Evolutionary conservation across 2,888 invertebrate genomes (phyloP).

Genomic region (Sialis fuliginosa): DNA sequence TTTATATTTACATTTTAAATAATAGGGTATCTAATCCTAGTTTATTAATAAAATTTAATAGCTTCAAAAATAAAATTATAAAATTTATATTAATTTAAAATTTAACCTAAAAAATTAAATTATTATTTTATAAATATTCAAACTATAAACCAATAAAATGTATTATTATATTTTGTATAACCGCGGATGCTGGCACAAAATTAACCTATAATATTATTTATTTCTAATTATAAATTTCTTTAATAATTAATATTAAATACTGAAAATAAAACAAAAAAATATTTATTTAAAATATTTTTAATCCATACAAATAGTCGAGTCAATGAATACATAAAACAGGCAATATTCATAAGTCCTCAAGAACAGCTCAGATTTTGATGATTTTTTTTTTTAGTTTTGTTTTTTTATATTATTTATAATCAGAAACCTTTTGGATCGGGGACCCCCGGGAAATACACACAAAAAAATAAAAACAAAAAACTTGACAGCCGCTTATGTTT

Average conservation of each 20-base stretch:
- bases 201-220: slow-evolving; percentile 37
- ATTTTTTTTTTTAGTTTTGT: no score
- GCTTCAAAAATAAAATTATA: slow-evolving; percentile 26
- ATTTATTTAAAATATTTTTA: slow-evolving; percentile 27
- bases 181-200: slow-evolving; percentile 55
- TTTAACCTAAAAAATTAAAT: slow-evolving; percentile 36
- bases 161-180: slow-evolving; percentile 40
- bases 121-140: slow-evolving; percentile 20
- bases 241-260: slow-evolving; percentile 37
- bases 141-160: slow-evolving; percentile 31
- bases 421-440: no score
- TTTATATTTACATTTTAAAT: slow-evolving; percentile 28
- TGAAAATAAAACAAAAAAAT: slow-evolving; percentile 20
- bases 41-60: slow-evolving; percentile 28
- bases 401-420: no score
- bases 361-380: no score
- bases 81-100: slow-evolving; percentile 30
- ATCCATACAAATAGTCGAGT: no score
- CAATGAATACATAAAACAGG: no score
- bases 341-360: no score
- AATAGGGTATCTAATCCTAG: slow-evolving; percentile 56
- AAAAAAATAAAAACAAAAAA: no score
- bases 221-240: slow-evolving; percentile 42
- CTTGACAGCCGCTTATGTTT: no score
- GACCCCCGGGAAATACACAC: no score